These are phyloP conservation scores for Polia nebulosa DNA, from an alignment of 2,888 invertebrate species.

Conservation along the genomic window DNA sequence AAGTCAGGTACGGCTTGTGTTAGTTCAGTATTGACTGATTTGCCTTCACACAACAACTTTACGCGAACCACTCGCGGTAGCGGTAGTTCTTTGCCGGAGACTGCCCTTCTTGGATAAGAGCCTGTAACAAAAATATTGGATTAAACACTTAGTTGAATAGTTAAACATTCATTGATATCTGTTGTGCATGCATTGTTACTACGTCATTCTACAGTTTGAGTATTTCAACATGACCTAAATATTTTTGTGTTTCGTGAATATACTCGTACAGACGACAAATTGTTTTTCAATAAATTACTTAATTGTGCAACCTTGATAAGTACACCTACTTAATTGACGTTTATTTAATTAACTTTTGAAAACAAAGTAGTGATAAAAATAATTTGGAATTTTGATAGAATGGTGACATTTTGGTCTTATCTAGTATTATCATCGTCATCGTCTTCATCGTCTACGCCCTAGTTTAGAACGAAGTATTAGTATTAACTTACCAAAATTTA, in stretches of 20 bases:
- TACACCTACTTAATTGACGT: no score
- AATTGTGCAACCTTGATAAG: neutral
- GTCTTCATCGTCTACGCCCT: no score
- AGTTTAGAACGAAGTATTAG: no score
- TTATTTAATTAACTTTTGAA: no score
- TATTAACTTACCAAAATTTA: no score
- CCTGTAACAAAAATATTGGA: neutral
- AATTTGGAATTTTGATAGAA: no score
- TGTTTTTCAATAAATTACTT: neutral
- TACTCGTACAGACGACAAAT: no score
- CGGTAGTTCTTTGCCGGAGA: slow-evolving; percentile 18
- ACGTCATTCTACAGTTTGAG: neutral
- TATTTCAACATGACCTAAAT: neutral
- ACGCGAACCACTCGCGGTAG: slow-evolving; percentile 2
- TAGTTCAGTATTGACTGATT: neutral
- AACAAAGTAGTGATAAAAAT: no score
- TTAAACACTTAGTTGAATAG: neutral
- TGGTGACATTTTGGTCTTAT: no score
- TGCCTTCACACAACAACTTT: slow-evolving; percentile 23
- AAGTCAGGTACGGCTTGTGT: slow-evolving; percentile 19
- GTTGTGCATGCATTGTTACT: neutral
- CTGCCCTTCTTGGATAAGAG: slow-evolving; percentile 10
- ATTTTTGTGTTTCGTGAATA: neutral
- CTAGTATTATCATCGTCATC: no score
- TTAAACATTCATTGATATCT: no score